Percentiles rank a stretch among this genome's conserved stretches.
Evolutionary conservation across 2,113 vertebrate species (phyloP).

Genomic region (Psilopsiagon aymara): DNA sequence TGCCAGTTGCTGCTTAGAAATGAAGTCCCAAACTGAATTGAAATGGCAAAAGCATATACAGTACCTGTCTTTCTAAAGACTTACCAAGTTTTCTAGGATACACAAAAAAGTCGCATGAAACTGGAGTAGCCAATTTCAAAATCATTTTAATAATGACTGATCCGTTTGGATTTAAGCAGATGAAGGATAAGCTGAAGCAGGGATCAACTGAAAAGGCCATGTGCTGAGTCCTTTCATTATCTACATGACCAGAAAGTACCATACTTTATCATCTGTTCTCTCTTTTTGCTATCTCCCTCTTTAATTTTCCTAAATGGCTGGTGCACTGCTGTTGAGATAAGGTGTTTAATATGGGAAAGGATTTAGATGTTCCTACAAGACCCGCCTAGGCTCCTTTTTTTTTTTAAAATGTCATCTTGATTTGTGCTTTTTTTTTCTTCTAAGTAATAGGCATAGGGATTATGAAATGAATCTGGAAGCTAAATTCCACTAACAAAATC

Average conservation of each 20-base stretch:
- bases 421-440: slow-evolving; percentile 71
- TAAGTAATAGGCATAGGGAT: slow-evolving; percentile 77
- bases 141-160: slow-evolving; percentile 76
- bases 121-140: slow-evolving; percentile 69
- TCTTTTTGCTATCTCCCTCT: slow-evolving; percentile 70
- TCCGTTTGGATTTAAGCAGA: slow-evolving; percentile 73
- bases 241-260: slow-evolving; percentile 72
- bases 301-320: slow-evolving; percentile 86
- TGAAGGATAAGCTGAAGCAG: slow-evolving; percentile 76
- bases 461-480: slow-evolving; percentile 71
- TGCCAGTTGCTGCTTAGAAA: background rate
- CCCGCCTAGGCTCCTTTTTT: slow-evolving; percentile 47
- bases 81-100: slow-evolving; percentile 40
- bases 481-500: slow-evolving; percentile 78
- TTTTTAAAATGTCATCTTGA: slow-evolving; percentile 82
- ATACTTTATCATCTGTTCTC: slow-evolving; percentile 71
- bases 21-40: slow-evolving; percentile 8
- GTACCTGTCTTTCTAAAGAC: background rate
- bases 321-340: slow-evolving; percentile 72
- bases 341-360: slow-evolving; percentile 81
- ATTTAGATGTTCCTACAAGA: slow-evolving; percentile 80
- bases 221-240: slow-evolving; percentile 68
- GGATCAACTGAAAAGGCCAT: slow-evolving; percentile 79
- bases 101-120: slow-evolving; percentile 67
- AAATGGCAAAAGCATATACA: background rate